Evolutionary conservation across 2,888 invertebrate genomes (phyloP), one percentile per base, ranked within the genome.

Genomic region (Abrostola triplasia): DNA sequence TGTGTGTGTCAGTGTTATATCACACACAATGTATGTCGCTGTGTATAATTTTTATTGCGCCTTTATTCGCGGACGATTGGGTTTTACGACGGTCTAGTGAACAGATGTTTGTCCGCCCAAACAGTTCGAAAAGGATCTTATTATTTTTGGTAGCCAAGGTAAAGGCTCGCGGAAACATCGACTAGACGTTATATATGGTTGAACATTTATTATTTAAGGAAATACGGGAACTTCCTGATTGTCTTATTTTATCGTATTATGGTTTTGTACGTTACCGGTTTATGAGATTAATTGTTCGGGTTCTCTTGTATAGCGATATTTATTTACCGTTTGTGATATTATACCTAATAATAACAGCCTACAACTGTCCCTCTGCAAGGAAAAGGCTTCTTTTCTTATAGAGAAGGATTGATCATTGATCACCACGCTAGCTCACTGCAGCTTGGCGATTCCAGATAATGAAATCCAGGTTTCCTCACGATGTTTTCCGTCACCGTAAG

Each of bases 181-280:
- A 50, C 51, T 52, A 8, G 41, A 59, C 36, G 44, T 65, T 70
- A 59, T 56, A 35, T 59, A 73, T 59, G 64, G 38, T 37, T 36
- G n/a, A 10, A 53, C 73, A 65, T 73, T 73, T 66, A 59, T 73
- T 57, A 59, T 60, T 67, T 69, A 47, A 58, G 60, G 64, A 69
- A 64, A 44, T 55, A 51, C 37, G 38, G 38, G 38, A 59, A 57
- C 38, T 73, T 64, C 59, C 54, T 49, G 40, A 36, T 40, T 36
- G 37, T 13, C 12, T 49, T 68, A 44, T 60, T 57, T 68, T 57
- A 59, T 65, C 11, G 24, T 36, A 44, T 47, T 36, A 54, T 36
- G 36, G 8, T 8, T 44, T 7, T 9, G 5, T 12, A 47, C 24
- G 5, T 9, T 12, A 24, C 13, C 7, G 12, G 24, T 8, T 9